Evolutionary conservation across 2,797 vertebrate species (phyloP).

Genomic region (Thamnophis elegans): DNA sequence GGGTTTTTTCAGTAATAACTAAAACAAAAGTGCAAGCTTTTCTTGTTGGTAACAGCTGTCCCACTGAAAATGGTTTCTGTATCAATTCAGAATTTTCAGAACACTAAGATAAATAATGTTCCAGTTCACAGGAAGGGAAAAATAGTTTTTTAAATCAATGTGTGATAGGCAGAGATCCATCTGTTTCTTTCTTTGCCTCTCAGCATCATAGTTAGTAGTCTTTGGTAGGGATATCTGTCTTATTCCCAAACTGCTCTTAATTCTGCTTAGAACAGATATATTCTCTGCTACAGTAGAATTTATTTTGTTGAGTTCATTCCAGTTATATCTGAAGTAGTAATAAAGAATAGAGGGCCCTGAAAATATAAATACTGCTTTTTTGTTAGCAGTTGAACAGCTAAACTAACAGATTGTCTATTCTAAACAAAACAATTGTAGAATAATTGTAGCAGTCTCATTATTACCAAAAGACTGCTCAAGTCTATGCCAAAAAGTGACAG

Average conservation of each 20-base stretch:
- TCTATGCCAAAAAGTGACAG: neutral
- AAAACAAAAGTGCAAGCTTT: neutral
- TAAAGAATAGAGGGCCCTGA: neutral
- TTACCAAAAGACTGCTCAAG: neutral
- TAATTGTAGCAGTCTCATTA: neutral
- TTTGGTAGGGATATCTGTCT: neutral
- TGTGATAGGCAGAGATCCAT: neutral
- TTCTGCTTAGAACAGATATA: neutral
- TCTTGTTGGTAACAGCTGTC: neutral
- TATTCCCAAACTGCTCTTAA: neutral
- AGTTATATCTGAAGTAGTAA: neutral
- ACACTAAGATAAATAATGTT: neutral
- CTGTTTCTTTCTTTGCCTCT: neutral
- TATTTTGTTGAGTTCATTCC: neutral
- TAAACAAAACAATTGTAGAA: neutral
- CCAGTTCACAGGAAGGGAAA: neutral
- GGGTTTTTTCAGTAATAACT: neutral
- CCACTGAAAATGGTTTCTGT: neutral
- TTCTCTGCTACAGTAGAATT: neutral
- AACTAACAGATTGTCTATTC: neutral
- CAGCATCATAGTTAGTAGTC: neutral
- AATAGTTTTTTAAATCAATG: neutral
- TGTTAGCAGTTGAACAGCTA: neutral
- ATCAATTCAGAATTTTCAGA: neutral
- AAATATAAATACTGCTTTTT: neutral